Evolutionary conservation across 2,888 invertebrate genomes (phyloP).

Genomic region (Philhelius pedissequus): DNA sequence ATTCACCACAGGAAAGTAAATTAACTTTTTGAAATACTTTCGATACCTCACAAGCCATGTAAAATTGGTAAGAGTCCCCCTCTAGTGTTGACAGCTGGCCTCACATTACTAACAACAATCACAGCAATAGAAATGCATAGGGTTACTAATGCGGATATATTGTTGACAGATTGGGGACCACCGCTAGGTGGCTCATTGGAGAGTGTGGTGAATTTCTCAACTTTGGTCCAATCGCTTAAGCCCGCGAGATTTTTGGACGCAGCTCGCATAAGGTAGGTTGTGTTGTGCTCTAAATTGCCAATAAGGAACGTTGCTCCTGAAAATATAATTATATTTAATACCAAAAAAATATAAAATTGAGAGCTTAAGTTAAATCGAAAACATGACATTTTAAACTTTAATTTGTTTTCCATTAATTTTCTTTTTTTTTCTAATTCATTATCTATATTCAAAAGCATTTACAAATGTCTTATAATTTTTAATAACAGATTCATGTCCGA

Average conservation of each 20-base stretch:
- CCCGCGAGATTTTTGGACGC: conserved; percentile 81
- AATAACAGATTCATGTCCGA: no score
- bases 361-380: no score
- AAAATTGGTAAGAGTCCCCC: conserved; percentile 2
- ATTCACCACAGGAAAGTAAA: conserved; percentile 61
- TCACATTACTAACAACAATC: conserved; percentile 19
- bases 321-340: no score
- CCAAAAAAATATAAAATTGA: neutral
- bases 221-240: conserved; percentile 78
- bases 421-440: no score
- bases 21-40: neutral
- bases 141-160: conserved; percentile 23
- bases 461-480: no score
- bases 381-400: no score
- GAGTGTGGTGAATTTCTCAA: conserved; percentile 75
- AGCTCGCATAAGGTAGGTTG: conserved; percentile 80
- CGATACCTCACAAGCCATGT: conserved; percentile 44
- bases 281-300: conserved; percentile 79
- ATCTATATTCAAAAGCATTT: no score
- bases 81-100: neutral
- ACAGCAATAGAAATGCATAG: conserved; percentile 38
- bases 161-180: conserved; percentile 2
- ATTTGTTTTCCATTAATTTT: no score
- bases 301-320: conserved; percentile 80
- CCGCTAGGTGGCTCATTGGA: conserved; percentile 74